Percentiles rank a stretch among this genome's conserved stretches.
Conservation (phyloP, 2,888 invertebrate species). For the Julus scandinavius region DNA sequence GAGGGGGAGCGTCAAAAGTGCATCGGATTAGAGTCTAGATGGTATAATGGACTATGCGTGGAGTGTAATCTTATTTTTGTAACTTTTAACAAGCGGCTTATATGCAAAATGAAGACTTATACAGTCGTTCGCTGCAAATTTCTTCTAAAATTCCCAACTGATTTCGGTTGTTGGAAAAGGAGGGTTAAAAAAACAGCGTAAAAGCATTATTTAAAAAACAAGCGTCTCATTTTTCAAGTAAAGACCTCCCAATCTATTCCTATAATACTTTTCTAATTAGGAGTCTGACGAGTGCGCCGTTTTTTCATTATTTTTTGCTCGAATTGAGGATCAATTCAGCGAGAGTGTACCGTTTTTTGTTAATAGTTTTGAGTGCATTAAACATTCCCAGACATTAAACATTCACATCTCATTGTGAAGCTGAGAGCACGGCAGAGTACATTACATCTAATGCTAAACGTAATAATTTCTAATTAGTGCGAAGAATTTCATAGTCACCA, state of each 20-base stretch:
- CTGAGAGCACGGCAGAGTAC: conserved; percentile 49
- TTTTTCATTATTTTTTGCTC: conserved; percentile 47
- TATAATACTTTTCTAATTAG: conserved; percentile 51
- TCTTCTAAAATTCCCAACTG: conserved; percentile 43
- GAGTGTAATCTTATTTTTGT: conserved; percentile 36
- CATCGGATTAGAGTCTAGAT: conserved; percentile 2
- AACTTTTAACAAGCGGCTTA: conserved; percentile 44
- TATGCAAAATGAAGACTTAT: conserved; percentile 46
- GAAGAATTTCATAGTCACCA: conserved; percentile 51
- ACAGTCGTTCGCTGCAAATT: conserved; percentile 38
- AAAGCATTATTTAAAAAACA: conserved; percentile 53
- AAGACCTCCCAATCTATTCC: conserved; percentile 51
- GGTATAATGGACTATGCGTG: conserved; percentile 43
- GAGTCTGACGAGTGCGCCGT: conserved; percentile 46
- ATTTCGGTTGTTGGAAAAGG: conserved; percentile 7
- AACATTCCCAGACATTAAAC: conserved; percentile 51
- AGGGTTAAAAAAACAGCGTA: conserved; percentile 45
- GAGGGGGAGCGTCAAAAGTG: background rate
- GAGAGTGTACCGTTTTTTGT: conserved; percentile 47
- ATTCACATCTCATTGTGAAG: conserved; percentile 49
- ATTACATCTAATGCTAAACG: conserved; percentile 53
- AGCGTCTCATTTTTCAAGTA: conserved; percentile 51
- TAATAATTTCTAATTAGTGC: conserved; percentile 54
- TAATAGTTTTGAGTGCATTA: conserved; percentile 51
- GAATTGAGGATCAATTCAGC: conserved; percentile 45